These are phyloP conservation scores for Intellagama lesueurii DNA, from an alignment of 2,797 vertebrate genomes.

Conservation along the genomic window DNA sequence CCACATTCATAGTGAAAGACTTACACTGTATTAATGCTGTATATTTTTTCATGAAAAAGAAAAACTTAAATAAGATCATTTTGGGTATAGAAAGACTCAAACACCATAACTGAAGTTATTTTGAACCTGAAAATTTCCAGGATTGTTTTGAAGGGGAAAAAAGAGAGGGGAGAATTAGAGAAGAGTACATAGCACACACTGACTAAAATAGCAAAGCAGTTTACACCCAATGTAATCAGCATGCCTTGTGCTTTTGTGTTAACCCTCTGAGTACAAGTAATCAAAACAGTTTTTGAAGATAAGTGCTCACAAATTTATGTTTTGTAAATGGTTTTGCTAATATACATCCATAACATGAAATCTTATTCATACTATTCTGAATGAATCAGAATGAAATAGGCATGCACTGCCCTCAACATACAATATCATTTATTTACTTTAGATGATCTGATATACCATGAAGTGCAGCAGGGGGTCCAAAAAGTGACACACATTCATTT, in stretches of 20 bases:
- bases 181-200: slow-evolving; percentile 57
- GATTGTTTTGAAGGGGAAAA: slow-evolving; percentile 72
- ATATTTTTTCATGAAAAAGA: slow-evolving; percentile 73
- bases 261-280: slow-evolving; percentile 78
- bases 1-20: slow-evolving; percentile 74
- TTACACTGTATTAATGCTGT: slow-evolving; percentile 75
- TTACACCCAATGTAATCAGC: slow-evolving; percentile 73
- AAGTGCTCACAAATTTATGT: slow-evolving; percentile 59
- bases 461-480: background rate
- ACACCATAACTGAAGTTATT: slow-evolving; percentile 78
- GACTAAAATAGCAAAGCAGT: slow-evolving; percentile 79
- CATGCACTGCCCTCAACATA: slow-evolving; percentile 6
- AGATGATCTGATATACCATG: slow-evolving; percentile 15
- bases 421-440: slow-evolving; percentile 33
- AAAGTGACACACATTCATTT: slow-evolving; percentile 4
- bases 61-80: slow-evolving; percentile 77
- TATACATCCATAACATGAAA: slow-evolving; percentile 18
- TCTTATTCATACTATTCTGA: slow-evolving; percentile 47
- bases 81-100: slow-evolving; percentile 79
- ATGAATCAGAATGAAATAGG: slow-evolving; percentile 10
- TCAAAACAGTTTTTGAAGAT: slow-evolving; percentile 63
- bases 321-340: slow-evolving; percentile 46
- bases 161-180: background rate
- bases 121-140: slow-evolving; percentile 76
- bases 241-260: slow-evolving; percentile 85